Percentiles rank a stretch among this genome's conserved stretches.
These are phyloP conservation scores for Oreochromis mossambicus DNA, from an alignment of 2,797 vertebrate species.

Conservation along the genomic window DNA sequence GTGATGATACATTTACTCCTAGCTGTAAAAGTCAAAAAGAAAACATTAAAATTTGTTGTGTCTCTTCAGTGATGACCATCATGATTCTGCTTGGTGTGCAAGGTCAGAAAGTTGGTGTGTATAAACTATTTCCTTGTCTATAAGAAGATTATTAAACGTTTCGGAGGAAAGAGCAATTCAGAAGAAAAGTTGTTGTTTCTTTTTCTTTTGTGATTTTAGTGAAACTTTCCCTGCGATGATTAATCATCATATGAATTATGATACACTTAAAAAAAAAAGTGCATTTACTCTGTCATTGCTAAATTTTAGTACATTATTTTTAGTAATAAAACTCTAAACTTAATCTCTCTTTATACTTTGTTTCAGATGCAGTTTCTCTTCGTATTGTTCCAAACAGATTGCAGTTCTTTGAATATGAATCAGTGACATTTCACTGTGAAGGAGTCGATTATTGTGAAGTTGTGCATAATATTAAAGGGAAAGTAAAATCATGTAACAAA, in stretches of 20 bases:
- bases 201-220: background rate
- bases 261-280: accelerated
- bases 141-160: accelerated
- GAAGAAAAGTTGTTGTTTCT: background rate
- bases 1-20: accelerated
- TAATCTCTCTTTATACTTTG: background rate
- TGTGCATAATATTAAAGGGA: background rate
- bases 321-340: background rate
- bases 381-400: accelerated
- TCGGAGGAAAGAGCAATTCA: accelerated
- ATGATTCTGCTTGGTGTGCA: background rate
- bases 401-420: background rate
- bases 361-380: background rate
- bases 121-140: background rate
- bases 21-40: background rate
- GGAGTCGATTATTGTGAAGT: background rate
- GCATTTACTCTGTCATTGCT: accelerated
- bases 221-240: accelerated
- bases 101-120: accelerated
- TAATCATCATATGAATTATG: accelerated
- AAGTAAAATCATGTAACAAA: background rate
- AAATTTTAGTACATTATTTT: background rate
- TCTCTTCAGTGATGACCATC: background rate
- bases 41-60: background rate
- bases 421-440: background rate